Evolutionary conservation across 2,888 invertebrate species (phyloP).

Genomic region (Carabus problematicus): DNA sequence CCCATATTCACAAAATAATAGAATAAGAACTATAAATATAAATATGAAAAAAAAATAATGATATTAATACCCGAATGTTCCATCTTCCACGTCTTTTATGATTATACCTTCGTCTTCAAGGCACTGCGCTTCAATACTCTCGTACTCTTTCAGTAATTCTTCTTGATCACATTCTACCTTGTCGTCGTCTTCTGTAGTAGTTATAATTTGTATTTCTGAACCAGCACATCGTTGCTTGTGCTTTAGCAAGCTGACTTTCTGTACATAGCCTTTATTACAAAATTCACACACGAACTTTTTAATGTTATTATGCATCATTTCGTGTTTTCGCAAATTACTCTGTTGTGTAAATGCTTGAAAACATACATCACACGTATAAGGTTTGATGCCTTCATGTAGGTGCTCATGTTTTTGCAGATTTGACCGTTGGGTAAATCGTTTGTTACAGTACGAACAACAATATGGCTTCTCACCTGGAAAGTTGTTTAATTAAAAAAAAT

Average conservation of each 20-base stretch:
- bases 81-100: conserved; percentile 24
- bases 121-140: conserved; percentile 28
- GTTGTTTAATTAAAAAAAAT: background rate
- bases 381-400: conserved; percentile 46
- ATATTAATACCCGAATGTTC: too few species aligned
- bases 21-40: too few species aligned
- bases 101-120: conserved; percentile 33
- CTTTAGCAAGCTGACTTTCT: conserved; percentile 39
- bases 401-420: conserved; percentile 47
- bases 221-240: conserved; percentile 32
- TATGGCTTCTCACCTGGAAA: conserved; percentile 47
- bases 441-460: conserved; percentile 44
- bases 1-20: too few species aligned
- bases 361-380: conserved; percentile 45
- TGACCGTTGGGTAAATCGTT: conserved; percentile 46
- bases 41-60: conserved; percentile 16
- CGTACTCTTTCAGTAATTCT: conserved; percentile 24
- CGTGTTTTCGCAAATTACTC: conserved; percentile 46
- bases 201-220: background rate
- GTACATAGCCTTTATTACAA: conserved; percentile 38
- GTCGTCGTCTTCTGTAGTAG: conserved; percentile 1
- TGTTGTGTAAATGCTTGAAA: conserved; percentile 45
- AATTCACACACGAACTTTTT: conserved; percentile 35
- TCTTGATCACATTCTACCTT: conserved; percentile 22
- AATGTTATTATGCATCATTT: conserved; percentile 43